Evolutionary conservation across 2,113 vertebrate species (phyloP), one percentile per base, ranked within the genome.

Genomic region (Oryzias woworae): DNA sequence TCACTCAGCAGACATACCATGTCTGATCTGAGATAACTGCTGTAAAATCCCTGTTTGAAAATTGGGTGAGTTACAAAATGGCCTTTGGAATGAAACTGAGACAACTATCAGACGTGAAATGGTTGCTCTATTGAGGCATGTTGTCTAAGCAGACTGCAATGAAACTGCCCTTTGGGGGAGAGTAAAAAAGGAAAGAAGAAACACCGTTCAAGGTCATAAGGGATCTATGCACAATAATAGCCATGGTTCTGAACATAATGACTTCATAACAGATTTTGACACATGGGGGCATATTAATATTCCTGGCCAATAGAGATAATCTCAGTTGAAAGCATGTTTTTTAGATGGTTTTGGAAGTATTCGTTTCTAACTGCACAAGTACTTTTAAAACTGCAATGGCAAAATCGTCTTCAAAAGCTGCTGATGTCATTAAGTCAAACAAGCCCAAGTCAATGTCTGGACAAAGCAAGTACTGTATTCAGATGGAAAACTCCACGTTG

Each of bases 11-110:
- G 53, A 63, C 62, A 58, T 58, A 62, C 63, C 16, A 47, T 66
- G 58, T 62, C 44, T 73, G 62, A 71, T 67, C 62, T 41, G 14
- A 66, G 54, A 51, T 63, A 46, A 22, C 54, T 10, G 42, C 62
- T 49, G 42, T 23, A 17, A 72, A 56, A 49, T 47, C 48, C 14
- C 5, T 48, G 24, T 58, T 62, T 72, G 63, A 56, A 74, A 78
- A 71, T 69, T 57, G 53, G 57, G 60, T 50, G 58, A 67, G 64
- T 78, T 64, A 57, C 17, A 66, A 74, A 79, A 69, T 72, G 43
- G 56, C 14, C 48, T n/a, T 4, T 17, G 50, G 63, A 78, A 76
- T 62, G 43, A 59, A 58, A 68, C 28, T n/a, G 44, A 43, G 69
- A 62, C 26, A 51, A 46, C 59, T 60, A 65, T 48, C 46, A 58